Evolutionary conservation across 2,113 vertebrate species (phyloP).

Genomic region (Oncorhynchus kisutch): DNA sequence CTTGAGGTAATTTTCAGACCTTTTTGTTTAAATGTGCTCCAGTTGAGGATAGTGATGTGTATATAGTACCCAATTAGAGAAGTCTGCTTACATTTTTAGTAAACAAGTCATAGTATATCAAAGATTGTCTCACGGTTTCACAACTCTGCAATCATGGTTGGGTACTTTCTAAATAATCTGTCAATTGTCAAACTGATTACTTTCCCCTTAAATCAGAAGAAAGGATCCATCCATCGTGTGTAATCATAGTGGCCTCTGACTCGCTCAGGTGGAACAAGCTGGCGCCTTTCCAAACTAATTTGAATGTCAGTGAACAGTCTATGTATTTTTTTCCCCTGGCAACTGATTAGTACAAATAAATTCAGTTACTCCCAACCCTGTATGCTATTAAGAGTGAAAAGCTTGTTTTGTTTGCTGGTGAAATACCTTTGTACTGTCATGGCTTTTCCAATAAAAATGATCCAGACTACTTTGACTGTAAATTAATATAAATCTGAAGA

Average conservation of each 20-base stretch:
- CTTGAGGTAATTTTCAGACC: neutral
- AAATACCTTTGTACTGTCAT: neutral
- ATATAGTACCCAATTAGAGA: constrained; percentile 10
- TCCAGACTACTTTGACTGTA: neutral
- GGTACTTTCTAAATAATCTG: no score
- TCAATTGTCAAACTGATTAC: no score
- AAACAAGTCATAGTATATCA: neutral
- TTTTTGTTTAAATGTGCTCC: neutral
- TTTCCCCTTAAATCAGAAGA: no score
- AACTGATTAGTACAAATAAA: no score
- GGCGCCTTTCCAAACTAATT: no score
- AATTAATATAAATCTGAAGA: neutral
- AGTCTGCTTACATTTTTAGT: neutral
- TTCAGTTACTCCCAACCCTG: no score
- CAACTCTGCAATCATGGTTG: neutral
- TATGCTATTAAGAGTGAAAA: neutral
- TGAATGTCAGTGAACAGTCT: no score
- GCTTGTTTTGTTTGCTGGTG: neutral
- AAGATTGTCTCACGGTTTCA: neutral
- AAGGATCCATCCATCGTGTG: no score
- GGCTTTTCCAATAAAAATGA: neutral
- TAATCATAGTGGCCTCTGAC: no score
- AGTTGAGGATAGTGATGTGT: constrained; percentile 26
- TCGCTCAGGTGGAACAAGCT: no score
- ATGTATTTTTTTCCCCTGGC: no score